Percentiles rank a stretch among this genome's conserved stretches.
These are phyloP conservation scores for Xenentodon cancila DNA, from an alignment of 2,797 vertebrate species.

Conservation along the genomic window DNA sequence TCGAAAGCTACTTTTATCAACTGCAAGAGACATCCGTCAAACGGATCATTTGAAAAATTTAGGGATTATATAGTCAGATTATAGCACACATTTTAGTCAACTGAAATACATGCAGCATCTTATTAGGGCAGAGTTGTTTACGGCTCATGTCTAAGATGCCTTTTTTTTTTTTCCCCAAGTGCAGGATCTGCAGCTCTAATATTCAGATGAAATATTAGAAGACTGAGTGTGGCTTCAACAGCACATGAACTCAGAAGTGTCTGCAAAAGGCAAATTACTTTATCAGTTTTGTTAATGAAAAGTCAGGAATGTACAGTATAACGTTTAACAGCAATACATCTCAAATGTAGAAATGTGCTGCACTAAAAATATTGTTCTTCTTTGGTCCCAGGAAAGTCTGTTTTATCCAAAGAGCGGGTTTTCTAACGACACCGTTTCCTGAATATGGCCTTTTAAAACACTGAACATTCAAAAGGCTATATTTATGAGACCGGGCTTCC, in stretches of 20 bases:
- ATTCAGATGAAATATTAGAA: not conserved
- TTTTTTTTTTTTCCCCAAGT: no score
- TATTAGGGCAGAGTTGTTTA: no score
- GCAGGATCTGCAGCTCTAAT: no score
- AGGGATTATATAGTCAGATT: not conserved
- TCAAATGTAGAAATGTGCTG: conserved; percentile 53
- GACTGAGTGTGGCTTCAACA: not conserved
- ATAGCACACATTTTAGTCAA: no score
- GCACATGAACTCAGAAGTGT: conserved; percentile 8
- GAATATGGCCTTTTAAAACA: no score
- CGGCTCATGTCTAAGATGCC: no score
- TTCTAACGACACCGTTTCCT: no score
- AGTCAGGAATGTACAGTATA: conserved; percentile 74
- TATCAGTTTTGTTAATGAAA: conserved; percentile 61
- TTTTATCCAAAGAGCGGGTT: not conserved
- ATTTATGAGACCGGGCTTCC: no score
- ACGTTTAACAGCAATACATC: conserved; percentile 60
- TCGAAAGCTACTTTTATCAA: conserved; percentile 98
- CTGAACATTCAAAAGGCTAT: no score
- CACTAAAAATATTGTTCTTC: conserved; percentile 28
- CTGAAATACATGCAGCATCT: no score
- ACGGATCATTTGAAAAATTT: not conserved
- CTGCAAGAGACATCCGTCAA: conserved; percentile 65
- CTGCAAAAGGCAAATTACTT: no score
- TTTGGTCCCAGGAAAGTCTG: not conserved